A percentile compares a stretch with the other conserved stretches of the same genome.
phyloP scores from a whole-genome alignment of 1,140 invertebrate species.

The Pachypsylla venusta region DNA sequence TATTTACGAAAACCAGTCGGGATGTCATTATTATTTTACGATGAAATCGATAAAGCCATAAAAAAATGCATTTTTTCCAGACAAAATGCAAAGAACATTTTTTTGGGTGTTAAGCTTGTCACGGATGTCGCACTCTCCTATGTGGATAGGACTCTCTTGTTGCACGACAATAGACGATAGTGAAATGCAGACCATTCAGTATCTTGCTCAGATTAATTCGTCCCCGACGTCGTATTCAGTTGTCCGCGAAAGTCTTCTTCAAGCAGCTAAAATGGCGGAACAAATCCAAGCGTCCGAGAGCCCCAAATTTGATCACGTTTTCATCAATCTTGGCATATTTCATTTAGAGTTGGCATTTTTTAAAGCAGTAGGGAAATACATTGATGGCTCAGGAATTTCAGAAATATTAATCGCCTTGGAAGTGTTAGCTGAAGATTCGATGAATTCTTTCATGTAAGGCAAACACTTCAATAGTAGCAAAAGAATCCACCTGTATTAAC shows the following conservation, averaged over 20 bases:
- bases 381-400: slow-evolving; percentile 31
- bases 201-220: slow-evolving; percentile 29
- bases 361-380: slow-evolving; percentile 33
- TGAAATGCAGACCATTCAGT: slow-evolving; percentile 25
- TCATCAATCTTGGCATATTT: slow-evolving; percentile 34
- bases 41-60: too few species aligned
- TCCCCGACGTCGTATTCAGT: slow-evolving; percentile 27
- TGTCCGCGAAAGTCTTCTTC: slow-evolving; percentile 29
- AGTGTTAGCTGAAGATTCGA: slow-evolving; percentile 32
- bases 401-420: slow-evolving; percentile 30
- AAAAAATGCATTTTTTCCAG: too few species aligned
- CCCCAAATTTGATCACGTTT: slow-evolving; percentile 29
- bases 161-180: slow-evolving; percentile 19
- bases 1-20: too few species aligned
- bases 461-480: slow-evolving; percentile 36
- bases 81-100: too few species aligned
- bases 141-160: slow-evolving; percentile 28
- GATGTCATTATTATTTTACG: too few species aligned
- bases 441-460: slow-evolving; percentile 31
- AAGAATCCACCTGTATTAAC: slow-evolving; percentile 31
- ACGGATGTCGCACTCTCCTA: too few species aligned
- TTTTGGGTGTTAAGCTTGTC: too few species aligned
- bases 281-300: slow-evolving; percentile 29
- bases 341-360: slow-evolving; percentile 35
- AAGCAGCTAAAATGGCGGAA: slow-evolving; percentile 29